Base-by-base conservation (phyloP, 37 sponge, comb jelly and placozoan genomes). In the Ianthella basta region DNA sequence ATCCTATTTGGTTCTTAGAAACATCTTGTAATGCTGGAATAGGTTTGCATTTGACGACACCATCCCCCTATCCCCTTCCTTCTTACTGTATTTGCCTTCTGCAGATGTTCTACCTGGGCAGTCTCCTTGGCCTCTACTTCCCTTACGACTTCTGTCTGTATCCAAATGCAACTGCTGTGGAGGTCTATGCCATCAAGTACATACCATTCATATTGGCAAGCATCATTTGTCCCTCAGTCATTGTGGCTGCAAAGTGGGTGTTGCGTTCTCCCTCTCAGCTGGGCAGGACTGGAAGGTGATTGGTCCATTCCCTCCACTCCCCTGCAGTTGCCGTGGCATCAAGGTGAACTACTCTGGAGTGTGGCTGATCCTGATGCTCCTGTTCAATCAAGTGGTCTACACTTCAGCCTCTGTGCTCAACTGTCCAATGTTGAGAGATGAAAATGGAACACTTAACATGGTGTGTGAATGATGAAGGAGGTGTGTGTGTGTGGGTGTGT, bases 61-160 rank as follows among this genome's bases (percentile, higher is more conserved):
- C n/a, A n/a, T n/a, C n/a, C n/a, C n/a, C n/a, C n/a, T n/a, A n/a
- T n/a, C n/a, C n/a, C n/a, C n/a, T n/a, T n/a, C n/a, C n/a, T n/a
- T n/a, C n/a, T n/a, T n/a, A n/a, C n/a, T n/a, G n/a, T n/a, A 67
- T 72, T 27, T 55, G 36, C 0, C 34, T 16, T 53, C 15, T 55
- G 20, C 83, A 94, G 94, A 74, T 90, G 40, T 77, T 75, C 81
- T 94, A 86, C 67, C 24, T 94, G 14, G 59, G 66, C 83, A 94
- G 94, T 90, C 82, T 29, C 0, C 39, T 85, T 0, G 68, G 91
- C 56, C 79, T 94, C 60, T 94, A 94, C 75, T 90, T 94, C 44
- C 80, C 88, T 70, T 94, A 94, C 67, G 94, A 94, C 84, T 94
- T 94, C 61, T 94, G 94, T 83, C 82, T 94, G 50, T 90, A 83